phyloP scores from a whole-genome alignment of 2,113 vertebrate species.

The Phocoena phocoena region DNA sequence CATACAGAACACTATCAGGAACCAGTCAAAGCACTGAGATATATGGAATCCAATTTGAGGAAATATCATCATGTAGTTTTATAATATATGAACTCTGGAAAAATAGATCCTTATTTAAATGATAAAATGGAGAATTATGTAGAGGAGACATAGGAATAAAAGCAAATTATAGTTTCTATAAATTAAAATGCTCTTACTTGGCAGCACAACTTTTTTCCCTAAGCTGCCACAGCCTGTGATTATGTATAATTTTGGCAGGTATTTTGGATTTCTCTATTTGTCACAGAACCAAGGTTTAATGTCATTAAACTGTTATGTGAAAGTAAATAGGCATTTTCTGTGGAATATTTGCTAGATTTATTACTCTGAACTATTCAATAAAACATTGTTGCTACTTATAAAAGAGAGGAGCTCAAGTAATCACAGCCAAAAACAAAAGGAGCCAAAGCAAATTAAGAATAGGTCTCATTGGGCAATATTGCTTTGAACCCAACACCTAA shows the following conservation, averaged over 20 bases:
- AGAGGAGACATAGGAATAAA: neutral
- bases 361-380: conserved; percentile 42
- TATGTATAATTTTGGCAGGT: conserved; percentile 29
- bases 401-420: conserved; percentile 11
- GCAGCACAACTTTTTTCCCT: neutral
- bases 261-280: conserved; percentile 9
- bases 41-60: neutral
- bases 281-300: neutral
- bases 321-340: neutral
- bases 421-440: conserved; percentile 27
- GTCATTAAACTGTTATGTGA: neutral
- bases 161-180: conserved; percentile 37
- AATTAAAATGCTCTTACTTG: conserved; percentile 52
- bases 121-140: conserved; percentile 12
- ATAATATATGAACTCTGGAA: neutral
- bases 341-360: conserved; percentile 35
- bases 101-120: conserved; percentile 19
- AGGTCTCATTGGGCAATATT: neutral
- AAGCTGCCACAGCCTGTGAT: neutral
- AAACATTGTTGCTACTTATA: conserved; percentile 37
- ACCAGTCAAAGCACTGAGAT: neutral
- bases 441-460: neutral
- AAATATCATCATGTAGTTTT: neutral
- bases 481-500: neutral
- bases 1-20: neutral